Base-by-base conservation (phyloP, 2,888 invertebrate genomes). In the Microctonus aethiopoides region DNA sequence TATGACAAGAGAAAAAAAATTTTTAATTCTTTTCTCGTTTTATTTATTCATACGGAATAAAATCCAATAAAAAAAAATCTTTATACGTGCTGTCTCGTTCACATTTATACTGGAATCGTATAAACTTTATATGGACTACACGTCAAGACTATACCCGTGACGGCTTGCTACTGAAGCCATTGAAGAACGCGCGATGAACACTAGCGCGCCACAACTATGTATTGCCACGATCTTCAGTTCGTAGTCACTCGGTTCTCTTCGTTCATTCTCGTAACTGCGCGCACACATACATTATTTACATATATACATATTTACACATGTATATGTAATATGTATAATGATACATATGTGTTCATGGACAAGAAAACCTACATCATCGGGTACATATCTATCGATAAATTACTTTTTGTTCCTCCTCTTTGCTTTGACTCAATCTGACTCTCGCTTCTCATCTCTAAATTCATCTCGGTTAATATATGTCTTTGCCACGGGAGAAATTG, bases 101-200 rank as follows among this genome's bases (percentile, higher is more conserved):
- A 57, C 57, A 41, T 32, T 57, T 57, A 32, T 39, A 39, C 39
- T 39, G 39, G 39, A 39, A 13, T 3, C 11, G 39, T 13, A 20
- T 7, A 46, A 46, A 46, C 46, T 46, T n/a, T 46, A 16, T 46
- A n/a, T 16, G 4, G 63, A 74, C 51, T 76, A 57, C 80, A 80
- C 82, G 81, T 83, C 84, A 79, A 81, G 83, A 81, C 81, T 80
- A 80, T 80, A 80, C 83, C 83, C 80, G 81, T 78, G 78, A 78
- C 82, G 84, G 83, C 83, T 84, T 84, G 83, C 81, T 81, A 84
- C 84, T 84, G 83, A 77, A 81, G 77, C 81, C 83, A 84, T 84
- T 83, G 79, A 82, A 78, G 74, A 77, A 72, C 78, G 76, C 75
- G 77, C 76, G 77, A 78, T 75, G 46, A 46, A 74, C 77, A 74